Evolutionary conservation across 2,113 vertebrate genomes (phyloP), one percentile per base, ranked within the genome.

Genomic region (Brienomyrus brachyistius): DNA sequence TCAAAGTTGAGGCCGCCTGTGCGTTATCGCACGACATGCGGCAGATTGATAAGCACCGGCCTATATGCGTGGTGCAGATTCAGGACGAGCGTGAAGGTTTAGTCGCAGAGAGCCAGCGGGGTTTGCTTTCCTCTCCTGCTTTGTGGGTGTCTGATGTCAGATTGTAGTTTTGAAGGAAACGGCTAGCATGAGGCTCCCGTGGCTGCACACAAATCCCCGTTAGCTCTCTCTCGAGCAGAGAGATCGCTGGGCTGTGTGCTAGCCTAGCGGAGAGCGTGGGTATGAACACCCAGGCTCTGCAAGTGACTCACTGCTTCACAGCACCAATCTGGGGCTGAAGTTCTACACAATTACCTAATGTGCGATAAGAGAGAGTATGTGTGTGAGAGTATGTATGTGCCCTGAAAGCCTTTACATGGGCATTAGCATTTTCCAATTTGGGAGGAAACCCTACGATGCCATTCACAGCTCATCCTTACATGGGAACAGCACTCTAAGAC

Each of bases 301-400:
- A 2, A 80, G n/a, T 51, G 88, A 82, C 70, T 89, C 48, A 80
- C 50, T 89, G 66, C 70, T 21, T 54, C 88, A 82, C 35, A 47
- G 35, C 70, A 52, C 50, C 21, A 10, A 56, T 54, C 40, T 31
- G 19, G 48, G 13, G 54, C 87, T 62, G 54, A 43, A 45, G 70
- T 89, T 82, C 31, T 56, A 21, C 31, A 43, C 45, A 54, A 48
- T 82, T 52, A 23, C 80, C 50, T 82, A 82, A 89, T 54, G 15
- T 51, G 74, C 11, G 88, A 54, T 56, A 35, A 56, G 27, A 82
- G 40, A 56, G 27, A 82, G 40, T 31, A 50, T 15, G 35, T 52
- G 70, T 52, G 88, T 51, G 88, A 77, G 31, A 40, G 88, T 77
- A 27, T 77, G 88, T 48, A 5, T 21, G 59, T 9, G 35, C 56